Evolutionary conservation across 2,797 vertebrate species (phyloP), one percentile per base, ranked within the genome.

Genomic region (Crypturellus tataupa): DNA sequence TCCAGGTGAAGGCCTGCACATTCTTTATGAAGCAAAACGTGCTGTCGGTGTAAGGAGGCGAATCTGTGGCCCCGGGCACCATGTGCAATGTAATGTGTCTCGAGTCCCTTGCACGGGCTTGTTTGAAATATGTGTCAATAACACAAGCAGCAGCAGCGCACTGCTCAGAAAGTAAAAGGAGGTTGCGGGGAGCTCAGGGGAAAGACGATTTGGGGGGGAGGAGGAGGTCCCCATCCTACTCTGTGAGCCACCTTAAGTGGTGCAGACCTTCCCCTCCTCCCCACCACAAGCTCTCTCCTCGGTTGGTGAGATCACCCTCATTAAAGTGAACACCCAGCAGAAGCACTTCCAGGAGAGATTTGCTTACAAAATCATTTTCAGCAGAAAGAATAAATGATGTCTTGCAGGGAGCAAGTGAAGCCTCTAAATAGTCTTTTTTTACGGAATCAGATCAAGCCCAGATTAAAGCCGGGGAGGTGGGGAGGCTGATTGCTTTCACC

Each of bases 111-210:
- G 99, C 99, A 97, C 98, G 95, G 99, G 98, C 99, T 99, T 99
- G 99, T 98, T 98, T 97, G 97, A 99, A 99, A 98, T 99, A 99
- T 99, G 99, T 98, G 99, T 99, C 99, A 98, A 98, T 98, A 98
- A 98, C 98, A 97, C 94, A 94, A 97, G 97, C 98, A 98, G 93
- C 95, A 98, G 97, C 98, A 98, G 86, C 40, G 98, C 97, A 97
- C 94, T 98, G 98, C 98, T 98, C 85, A 27, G 94, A 93, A 94
- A 97, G 96, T 73, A 97, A 97, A 96, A 98, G 96, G 97, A 98
- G 97, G 97, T 93, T 81, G 67, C 92, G 94, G 91, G 82, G 86
- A 93, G 84, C 72, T 58, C 44, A 47, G 46, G 72, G 81, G 68
- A 80, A 33, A 67, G 83, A 70, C 58, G 65, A 1, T 37, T 2